Conservation (phyloP, 2,797 vertebrate genomes). For the Spinibarbus caldwelli region DNA sequence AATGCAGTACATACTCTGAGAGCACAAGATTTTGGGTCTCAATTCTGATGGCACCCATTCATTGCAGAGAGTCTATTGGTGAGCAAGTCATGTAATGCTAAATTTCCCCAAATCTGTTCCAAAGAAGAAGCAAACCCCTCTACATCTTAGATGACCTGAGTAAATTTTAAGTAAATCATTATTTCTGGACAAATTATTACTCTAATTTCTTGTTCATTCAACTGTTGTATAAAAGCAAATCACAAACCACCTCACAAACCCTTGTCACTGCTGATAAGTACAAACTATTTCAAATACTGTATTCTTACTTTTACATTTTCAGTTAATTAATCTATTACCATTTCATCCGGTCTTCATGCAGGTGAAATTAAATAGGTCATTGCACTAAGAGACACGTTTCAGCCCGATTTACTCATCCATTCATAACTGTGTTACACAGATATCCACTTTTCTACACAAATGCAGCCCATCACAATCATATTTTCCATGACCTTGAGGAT, state of each 20-base stretch:
- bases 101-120: background rate
- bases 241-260: too few species aligned
- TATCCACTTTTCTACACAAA: conserved; percentile 30
- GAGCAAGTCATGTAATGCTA: background rate
- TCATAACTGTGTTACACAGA: conserved; percentile 39
- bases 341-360: background rate
- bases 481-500: conserved; percentile 56
- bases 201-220: background rate
- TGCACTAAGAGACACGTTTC: conserved; percentile 1
- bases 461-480: conserved; percentile 51
- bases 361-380: background rate
- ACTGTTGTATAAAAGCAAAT: background rate
- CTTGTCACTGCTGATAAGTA: too few species aligned
- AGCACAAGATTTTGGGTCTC: background rate
- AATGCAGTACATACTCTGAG: background rate
- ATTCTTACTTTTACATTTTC: background rate
- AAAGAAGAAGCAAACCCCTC: background rate
- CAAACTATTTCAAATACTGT: background rate
- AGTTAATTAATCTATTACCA: background rate
- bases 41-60: background rate
- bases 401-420: conserved; percentile 35
- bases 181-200: background rate
- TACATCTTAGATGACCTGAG: background rate
- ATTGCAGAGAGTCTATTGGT: background rate
- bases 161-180: background rate